phyloP scores from a whole-genome alignment of 2,797 vertebrate species.

The Streptopelia turtur region DNA sequence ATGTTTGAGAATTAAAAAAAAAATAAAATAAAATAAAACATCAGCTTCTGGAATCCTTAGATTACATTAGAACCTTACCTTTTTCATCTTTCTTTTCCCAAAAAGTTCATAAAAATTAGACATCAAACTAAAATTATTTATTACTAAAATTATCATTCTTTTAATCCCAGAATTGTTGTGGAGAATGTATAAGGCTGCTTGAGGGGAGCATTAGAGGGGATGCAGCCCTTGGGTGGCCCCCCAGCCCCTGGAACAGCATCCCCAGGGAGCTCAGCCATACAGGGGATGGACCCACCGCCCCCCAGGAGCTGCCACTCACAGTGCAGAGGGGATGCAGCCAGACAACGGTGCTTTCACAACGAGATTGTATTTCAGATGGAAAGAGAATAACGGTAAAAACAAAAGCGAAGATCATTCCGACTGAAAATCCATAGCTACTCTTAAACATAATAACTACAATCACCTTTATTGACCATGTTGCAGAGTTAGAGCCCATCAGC shows the following conservation, averaged over 20 bases:
- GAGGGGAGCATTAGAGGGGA: background rate
- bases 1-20: background rate
- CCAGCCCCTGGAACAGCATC: background rate
- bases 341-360: accelerated
- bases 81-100: background rate
- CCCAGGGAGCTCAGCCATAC: accelerated
- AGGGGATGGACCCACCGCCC: accelerated
- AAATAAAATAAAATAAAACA: background rate
- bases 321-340: background rate
- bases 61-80: background rate
- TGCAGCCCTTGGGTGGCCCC: background rate
- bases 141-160: background rate
- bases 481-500: constrained; percentile 17
- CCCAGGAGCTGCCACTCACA: background rate
- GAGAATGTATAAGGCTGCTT: background rate
- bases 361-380: background rate
- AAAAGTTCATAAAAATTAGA: background rate
- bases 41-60: background rate
- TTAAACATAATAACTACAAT: constrained; percentile 37
- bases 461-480: constrained; percentile 1
- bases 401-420: constrained; percentile 51
- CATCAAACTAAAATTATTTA: background rate
- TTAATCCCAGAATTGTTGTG: background rate
- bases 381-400: background rate
- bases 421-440: constrained; percentile 45